A percentile compares a stretch with the other conserved stretches of the same genome.
Evolutionary conservation across 2,797 vertebrate genomes (phyloP).

Genomic region (Ctenopoma kingsleyae): DNA sequence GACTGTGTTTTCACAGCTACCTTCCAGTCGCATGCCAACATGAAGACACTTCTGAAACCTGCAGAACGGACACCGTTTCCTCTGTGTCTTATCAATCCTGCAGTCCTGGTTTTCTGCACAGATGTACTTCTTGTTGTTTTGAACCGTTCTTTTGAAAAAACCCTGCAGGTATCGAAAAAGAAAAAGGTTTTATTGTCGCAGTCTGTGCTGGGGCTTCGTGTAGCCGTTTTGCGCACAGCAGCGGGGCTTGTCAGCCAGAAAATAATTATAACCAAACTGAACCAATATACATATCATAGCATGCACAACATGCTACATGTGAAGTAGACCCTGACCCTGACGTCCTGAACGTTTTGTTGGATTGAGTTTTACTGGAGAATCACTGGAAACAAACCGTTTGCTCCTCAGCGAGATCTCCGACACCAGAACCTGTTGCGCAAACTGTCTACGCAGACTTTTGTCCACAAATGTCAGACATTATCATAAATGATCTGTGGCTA

Average conservation of each 20-base stretch:
- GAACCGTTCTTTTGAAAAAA: slow-evolving; percentile 96
- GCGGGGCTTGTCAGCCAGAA: too few relatives aligned
- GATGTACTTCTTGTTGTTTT: slow-evolving; percentile 94
- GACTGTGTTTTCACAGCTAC: slow-evolving; percentile 67
- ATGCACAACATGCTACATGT: too few relatives aligned
- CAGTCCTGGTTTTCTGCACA: slow-evolving; percentile 92
- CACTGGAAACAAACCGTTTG: background rate
- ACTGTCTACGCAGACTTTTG: background rate
- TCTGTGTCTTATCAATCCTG: slow-evolving; percentile 91
- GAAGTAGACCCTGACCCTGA: too few relatives aligned
- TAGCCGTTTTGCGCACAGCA: background rate
- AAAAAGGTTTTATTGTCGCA: background rate
- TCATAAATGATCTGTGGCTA: too few relatives aligned
- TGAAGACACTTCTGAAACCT: slow-evolving; percentile 95
- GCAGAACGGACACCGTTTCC: slow-evolving; percentile 93
- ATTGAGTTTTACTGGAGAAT: background rate
- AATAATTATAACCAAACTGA: too few relatives aligned
- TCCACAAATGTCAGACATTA: background rate
- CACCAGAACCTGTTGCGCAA: background rate
- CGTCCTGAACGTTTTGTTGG: too few relatives aligned
- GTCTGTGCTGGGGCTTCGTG: too few relatives aligned
- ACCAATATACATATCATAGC: too few relatives aligned
- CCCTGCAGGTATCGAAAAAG: slow-evolving; percentile 78
- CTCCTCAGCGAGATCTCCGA: background rate
- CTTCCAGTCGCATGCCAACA: slow-evolving; percentile 95